Evolutionary conservation across 2,888 invertebrate genomes (phyloP), one percentile per base, ranked within the genome.

Genomic region (Rhagonycha fulva): DNA sequence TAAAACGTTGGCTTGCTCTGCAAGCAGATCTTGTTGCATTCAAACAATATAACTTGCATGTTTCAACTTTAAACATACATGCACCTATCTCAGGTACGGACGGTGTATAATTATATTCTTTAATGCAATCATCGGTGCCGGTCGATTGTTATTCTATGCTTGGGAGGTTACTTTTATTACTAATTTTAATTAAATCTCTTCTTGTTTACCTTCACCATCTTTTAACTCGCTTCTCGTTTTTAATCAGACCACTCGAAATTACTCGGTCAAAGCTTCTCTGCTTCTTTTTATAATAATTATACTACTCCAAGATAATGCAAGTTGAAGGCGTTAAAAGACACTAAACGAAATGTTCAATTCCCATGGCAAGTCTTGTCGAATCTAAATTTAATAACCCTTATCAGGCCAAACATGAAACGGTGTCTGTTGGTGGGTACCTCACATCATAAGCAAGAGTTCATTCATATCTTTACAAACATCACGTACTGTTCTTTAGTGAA

Each of bases 1-100:
- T 80, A 80, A 80, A 78, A 77, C 76, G 77, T 68, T 78, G 74
- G 76, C 80, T 76, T 30, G 76, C 75, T 74, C 75, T 76, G 68
- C 68, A 76, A 70, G 79, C 79, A 79, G 76, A 79, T 78, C 76
- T 74, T 69, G 70, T 70, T 71, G 62, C 71, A 47, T 26, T 26
- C 47, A 60, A 70, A 61, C 47, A 61, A 60, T 70, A 26, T 61
- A 47, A 47, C 47, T 47, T 47, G 47, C 47, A 47, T 47, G 47
- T 47, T 47, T 47, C 47, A n/a, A 47, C n/a, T 47, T 47, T 47
- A 47, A 47, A 47, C 47, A 47, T 47, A 47, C 47, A 47, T 47
- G n/a, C 47, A n/a, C 68, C 72, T 68, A 72, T 72, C 72, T 72
- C 72, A 68, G 68, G 68, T 61, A 72, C 68, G 71, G 62, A 19